Base-by-base conservation (phyloP, 2,797 vertebrate species). In the Pipistrellus kuhlii region DNA sequence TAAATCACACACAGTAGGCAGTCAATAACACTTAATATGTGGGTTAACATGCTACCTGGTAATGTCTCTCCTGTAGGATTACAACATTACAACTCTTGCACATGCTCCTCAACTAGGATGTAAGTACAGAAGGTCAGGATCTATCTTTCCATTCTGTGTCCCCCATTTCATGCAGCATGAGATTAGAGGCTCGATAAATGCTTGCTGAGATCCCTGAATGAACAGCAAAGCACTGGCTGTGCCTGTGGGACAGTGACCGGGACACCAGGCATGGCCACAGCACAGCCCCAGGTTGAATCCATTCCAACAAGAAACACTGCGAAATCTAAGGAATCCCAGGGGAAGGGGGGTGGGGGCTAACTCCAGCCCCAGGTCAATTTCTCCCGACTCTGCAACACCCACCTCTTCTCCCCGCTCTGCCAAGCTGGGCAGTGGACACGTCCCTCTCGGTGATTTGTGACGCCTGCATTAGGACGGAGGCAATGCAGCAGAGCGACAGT, bases 381-480 rank as follows among this genome's bases (percentile, higher is more conserved):
- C 59, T 80, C 46, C 84, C 35, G 7, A 68, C 62, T 73, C 46
- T 64, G 78, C 69, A 46, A 69, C 82, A 94, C 90, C 94, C 72
- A 94, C 91, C 94, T 95, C 81, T 83, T 38, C 66, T 80, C 59
- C 76, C 76, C 0, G 41, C 76, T 78, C 66, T 85, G 66, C 41
- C n/a, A 68, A 88, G 78, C 80, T 88, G 27, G 59, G 23, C 59
- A 62, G 66, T 77, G 30, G 69, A 85, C 68, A n/a, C 3, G 9
- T 93, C 85, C 48, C 55, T 89, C 73, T 81, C 8, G 0, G 44
- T 94, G 91, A 95, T 95, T 73, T 94, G 93, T 46, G 93, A 94
- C 0, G 18, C 32, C 87, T 95, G 85, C 85, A 20, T 27, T 55
- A 68, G 64, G 77, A 92, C 55, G 62, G 46, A 91, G 72, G 41